Evolutionary conservation across 2,797 vertebrate species (phyloP), one percentile per base, ranked within the genome.

Genomic region (Aythya fuligula): DNA sequence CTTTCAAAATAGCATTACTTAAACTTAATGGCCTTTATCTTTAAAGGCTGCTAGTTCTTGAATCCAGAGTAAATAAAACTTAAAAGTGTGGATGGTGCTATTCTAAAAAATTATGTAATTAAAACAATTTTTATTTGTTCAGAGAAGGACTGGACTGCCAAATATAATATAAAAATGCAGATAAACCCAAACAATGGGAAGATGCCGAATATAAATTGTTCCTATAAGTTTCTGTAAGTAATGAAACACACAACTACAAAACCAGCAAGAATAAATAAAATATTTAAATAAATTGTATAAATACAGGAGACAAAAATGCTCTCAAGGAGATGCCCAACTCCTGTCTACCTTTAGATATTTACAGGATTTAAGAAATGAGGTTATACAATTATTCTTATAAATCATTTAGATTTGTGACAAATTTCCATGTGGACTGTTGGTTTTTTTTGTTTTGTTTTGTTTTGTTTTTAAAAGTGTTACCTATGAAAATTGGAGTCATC

Each of bases 401-500:
- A 27, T 25, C 28, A 61, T 11, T 54, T 57, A 15, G 15, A 27
- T 64, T 80, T 83, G 8, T 30, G 14, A 71, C 24, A 34, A 60
- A 53, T 9, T 34, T 90, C 11, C 5, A 16, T 0, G 0, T 9
- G 7, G 13, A 13, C 5, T 25, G 49, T 25, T 51, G 15, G 36
- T 39, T 79, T 34, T 30, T 11, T 47, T 25, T 34, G 34, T 34
- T 4, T 15, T 36, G 39, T 36, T 36, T 39, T 25, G 21, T n/a
- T 45, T n/a, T 25, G 24, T 67, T 49, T 15, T 19, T 13, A 74
- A 11, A 72, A 85, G 41, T 0, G 4, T 30, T 41, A 51, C 21
- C 14, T 18, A 14, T 21, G 43, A 27, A 69, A 82, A 9, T 6
- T 66, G 6, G 9, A 65, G 14, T 21, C 1, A 21, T 49, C 6